Conservation (phyloP, 2,797 vertebrate genomes). For the Momotus momota region DNA sequence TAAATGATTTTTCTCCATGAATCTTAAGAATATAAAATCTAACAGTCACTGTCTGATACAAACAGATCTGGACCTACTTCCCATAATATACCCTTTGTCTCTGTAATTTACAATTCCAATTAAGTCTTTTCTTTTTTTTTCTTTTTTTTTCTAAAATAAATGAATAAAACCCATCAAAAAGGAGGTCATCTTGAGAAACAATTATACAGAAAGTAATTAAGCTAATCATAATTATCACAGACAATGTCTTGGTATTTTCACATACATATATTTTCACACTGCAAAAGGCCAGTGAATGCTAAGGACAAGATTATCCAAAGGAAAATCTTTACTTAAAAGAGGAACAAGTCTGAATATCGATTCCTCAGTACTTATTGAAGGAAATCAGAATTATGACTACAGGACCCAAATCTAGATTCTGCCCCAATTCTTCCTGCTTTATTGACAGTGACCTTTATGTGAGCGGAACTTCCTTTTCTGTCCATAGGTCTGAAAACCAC, state of each 20-base stretch:
- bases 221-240: slow-evolving; percentile 39
- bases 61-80: slow-evolving; percentile 44
- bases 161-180: slow-evolving; percentile 51
- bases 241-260: slow-evolving; percentile 24
- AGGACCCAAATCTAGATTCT: neutral
- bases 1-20: slow-evolving; percentile 59
- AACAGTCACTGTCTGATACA: slow-evolving; percentile 46
- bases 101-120: slow-evolving; percentile 71
- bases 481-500: neutral
- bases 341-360: neutral
- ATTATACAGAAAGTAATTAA: slow-evolving; percentile 54
- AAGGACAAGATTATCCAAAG: neutral
- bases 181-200: slow-evolving; percentile 66
- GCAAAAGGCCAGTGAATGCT: neutral
- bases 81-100: slow-evolving; percentile 26
- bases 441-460: neutral
- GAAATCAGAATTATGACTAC: neutral
- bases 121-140: neutral
- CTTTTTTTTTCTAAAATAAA: slow-evolving; percentile 23
- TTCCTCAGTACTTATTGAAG: neutral
- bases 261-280: neutral
- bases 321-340: neutral
- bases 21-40: slow-evolving; percentile 25
- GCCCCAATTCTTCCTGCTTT: neutral
- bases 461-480: neutral